phyloP scores from a whole-genome alignment of 2,113 vertebrate genomes.

The Anser cygnoides region DNA sequence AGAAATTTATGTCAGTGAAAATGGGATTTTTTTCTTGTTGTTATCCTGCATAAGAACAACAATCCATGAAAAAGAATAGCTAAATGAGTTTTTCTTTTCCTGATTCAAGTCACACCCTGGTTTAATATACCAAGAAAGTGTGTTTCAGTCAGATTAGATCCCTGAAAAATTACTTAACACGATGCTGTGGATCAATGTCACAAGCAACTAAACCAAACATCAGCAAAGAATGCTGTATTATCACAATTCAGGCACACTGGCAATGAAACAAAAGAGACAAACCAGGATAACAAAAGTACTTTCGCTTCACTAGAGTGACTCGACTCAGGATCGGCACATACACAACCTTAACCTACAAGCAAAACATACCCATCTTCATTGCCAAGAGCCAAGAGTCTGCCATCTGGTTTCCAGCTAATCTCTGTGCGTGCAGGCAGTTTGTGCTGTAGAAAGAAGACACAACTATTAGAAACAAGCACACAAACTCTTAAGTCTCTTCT shows the following conservation, averaged over 20 bases:
- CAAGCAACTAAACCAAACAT: background rate
- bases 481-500: background rate
- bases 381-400: slow-evolving; percentile 89
- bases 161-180: background rate
- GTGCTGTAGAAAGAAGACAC: slow-evolving; percentile 81
- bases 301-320: background rate
- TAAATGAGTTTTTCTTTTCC: background rate
- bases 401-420: slow-evolving; percentile 94
- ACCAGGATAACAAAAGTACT: background rate
- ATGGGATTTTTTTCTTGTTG: background rate
- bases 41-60: background rate
- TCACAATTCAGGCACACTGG: background rate
- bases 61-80: background rate
- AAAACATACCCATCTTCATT: slow-evolving; percentile 95
- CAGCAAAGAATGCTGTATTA: background rate
- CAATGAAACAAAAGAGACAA: background rate
- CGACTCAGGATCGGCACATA: background rate
- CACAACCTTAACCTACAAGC: background rate
- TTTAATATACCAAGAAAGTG: background rate
- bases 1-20: background rate
- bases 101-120: background rate
- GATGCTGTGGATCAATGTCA: background rate
- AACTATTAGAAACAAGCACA: background rate
- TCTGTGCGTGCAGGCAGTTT: slow-evolving; percentile 93
- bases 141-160: background rate